Conservation (phyloP, 2,113 vertebrate species). For the Limnothrissa miodon region DNA sequence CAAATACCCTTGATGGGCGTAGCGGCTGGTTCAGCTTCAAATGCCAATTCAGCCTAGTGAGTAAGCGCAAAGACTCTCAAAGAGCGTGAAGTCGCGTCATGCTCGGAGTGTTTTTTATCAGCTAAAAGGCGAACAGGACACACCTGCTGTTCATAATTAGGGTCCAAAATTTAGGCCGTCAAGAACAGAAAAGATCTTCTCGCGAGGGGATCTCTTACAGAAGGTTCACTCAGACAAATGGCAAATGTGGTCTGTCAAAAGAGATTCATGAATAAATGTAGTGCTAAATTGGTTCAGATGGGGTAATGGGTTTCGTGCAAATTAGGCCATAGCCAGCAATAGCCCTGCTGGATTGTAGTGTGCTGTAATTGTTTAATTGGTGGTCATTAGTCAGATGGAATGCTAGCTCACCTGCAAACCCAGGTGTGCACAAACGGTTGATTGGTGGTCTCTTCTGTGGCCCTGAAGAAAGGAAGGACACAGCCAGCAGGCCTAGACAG, state of each 20-base stretch:
- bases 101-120: neutral
- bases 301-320: neutral
- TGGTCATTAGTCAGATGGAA: slow-evolving; percentile 56
- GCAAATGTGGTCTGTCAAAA: neutral
- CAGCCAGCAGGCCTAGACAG: neutral
- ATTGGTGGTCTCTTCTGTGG: slow-evolving; percentile 51
- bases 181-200: neutral
- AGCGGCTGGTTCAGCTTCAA: neutral
- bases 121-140: neutral
- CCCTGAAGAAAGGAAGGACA: neutral
- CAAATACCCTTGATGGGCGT: neutral
- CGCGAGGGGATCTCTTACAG: neutral
- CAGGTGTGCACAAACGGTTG: slow-evolving; percentile 64
- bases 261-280: neutral
- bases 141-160: slow-evolving; percentile 4
- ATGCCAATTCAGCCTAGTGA: neutral
- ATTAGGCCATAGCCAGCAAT: neutral
- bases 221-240: neutral
- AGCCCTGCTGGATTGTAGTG: neutral
- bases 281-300: slow-evolving; percentile 2
- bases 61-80: neutral
- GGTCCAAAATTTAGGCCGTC: neutral
- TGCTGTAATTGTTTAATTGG: slow-evolving; percentile 54
- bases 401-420: slow-evolving; percentile 63
- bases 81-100: neutral